These are phyloP conservation scores for Crioceris asparagi DNA, from an alignment of 2,888 invertebrate species.

Conservation along the genomic window DNA sequence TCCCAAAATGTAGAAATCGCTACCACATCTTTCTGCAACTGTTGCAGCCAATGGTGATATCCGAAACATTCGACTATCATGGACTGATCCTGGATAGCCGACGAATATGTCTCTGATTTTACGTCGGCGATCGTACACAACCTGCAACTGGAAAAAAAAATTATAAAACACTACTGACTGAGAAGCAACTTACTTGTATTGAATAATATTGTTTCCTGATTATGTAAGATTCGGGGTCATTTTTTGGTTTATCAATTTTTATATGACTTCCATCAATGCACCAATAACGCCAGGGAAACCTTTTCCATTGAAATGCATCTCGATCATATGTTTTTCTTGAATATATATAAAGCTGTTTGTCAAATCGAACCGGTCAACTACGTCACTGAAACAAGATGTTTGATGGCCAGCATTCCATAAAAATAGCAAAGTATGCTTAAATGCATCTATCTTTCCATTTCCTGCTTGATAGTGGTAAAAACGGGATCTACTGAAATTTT, in stretches of 20 bases:
- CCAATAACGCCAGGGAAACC: conserved; percentile 13
- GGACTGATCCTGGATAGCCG: conserved; percentile 5
- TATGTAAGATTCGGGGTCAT: conserved; percentile 9
- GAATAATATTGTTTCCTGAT: conserved; percentile 10
- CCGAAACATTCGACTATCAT: conserved; percentile 4
- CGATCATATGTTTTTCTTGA: not conserved
- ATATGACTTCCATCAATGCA: conserved; percentile 11
- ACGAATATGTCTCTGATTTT: conserved; percentile 6
- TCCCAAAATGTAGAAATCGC: conserved; percentile 3
- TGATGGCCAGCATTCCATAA: not conserved
- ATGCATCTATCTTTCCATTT: no score
- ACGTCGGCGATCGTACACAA: conserved; percentile 1
- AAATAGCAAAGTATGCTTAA: no score
- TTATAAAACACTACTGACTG: not conserved
- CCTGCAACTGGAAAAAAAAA: not conserved
- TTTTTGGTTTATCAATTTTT: conserved; percentile 10
- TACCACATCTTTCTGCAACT: conserved; percentile 6
- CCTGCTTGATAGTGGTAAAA: no score
- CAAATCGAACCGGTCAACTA: conserved; percentile 5
- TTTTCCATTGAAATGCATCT: not conserved
- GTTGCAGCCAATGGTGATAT: conserved; percentile 1
- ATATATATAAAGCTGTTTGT: not conserved
- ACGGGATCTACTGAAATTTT: no score
- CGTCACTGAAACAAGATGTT: conserved; percentile 1
- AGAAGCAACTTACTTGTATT: conserved; percentile 7